These are phyloP conservation scores for Seriola aureovittata DNA, from an alignment of 2,113 vertebrate species.

Conservation along the genomic window DNA sequence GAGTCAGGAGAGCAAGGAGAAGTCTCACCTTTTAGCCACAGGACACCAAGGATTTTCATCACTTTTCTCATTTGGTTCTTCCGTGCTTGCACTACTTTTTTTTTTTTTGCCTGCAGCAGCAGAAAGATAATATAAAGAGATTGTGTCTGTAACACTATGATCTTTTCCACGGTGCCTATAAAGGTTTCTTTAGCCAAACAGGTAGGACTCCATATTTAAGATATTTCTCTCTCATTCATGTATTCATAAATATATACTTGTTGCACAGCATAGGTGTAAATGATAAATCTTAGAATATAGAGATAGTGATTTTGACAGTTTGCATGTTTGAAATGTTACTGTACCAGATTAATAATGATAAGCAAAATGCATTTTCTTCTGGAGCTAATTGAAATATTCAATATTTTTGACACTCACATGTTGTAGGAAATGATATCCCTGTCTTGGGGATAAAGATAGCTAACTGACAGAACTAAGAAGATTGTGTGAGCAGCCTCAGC, in stretches of 20 bases:
- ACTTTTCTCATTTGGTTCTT: slow-evolving; percentile 18
- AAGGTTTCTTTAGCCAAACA: slow-evolving; percentile 71
- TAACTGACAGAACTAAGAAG: slow-evolving; percentile 2
- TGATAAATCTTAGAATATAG: background rate
- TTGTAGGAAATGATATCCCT: background rate
- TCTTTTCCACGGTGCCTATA: slow-evolving; percentile 67
- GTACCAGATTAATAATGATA: background rate
- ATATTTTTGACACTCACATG: background rate
- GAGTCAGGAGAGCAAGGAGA: slow-evolving; percentile 16
- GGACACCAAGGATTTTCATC: slow-evolving; percentile 30
- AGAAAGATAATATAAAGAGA: slow-evolving; percentile 24
- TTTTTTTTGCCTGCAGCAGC: slow-evolving; percentile 23
- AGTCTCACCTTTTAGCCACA: slow-evolving; percentile 41
- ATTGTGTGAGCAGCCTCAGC: background rate
- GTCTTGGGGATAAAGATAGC: background rate
- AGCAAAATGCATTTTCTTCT: background rate
- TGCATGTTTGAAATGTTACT: background rate
- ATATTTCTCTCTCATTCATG: background rate
- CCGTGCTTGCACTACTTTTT: background rate
- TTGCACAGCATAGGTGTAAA: slow-evolving; percentile 3
- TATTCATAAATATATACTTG: background rate
- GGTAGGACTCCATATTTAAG: slow-evolving; percentile 63
- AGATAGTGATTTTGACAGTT: slow-evolving; percentile 1
- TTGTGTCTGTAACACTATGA: slow-evolving; percentile 49
- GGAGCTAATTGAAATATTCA: background rate